Evolutionary conservation across 2,888 invertebrate genomes (phyloP), one percentile per base, ranked within the genome.

Genomic region (Conchocele bisecta): DNA sequence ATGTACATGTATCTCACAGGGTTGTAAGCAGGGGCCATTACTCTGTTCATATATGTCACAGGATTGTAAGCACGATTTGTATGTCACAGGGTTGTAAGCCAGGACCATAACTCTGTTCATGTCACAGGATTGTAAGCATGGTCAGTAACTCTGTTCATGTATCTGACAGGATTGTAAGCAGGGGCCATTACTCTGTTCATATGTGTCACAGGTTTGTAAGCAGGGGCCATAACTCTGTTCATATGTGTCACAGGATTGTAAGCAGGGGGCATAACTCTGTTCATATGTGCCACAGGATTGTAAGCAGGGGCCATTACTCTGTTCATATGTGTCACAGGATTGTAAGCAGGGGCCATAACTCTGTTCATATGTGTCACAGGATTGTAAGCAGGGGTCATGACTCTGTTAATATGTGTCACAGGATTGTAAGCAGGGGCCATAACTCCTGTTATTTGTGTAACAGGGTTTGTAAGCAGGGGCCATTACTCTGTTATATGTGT

Each of bases 321-420:
- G 91, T 91, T 72, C 87, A 86, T n/a, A 13, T 35, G 37, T n/a
- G 13, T 35, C n/a, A 35, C n/a, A n/a, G 11, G 11, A n/a, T n/a
- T 35, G 11, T 35, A 13, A n/a, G 11, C n/a, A n/a, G 11, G 13
- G 37, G 37, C 37, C n/a, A 11, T 35, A 35, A 13, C 11, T 35
- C 11, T 35, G 11, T 35, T 11, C 11, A 13, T 20, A 22, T 65
- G 9, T 44, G 24, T 82, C 80, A 4, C 60, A 91, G 91, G 63
- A 89, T 91, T 60, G 89, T 89, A 9, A 82, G 82, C 4, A 59
- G 86, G 44, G 89, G 89, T 5, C 83, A 67, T 57, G 91, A 91
- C 74, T 88, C 87, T 42, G 91, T 35, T 35, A 13, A 35, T n/a
- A 13, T 35, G 37, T n/a, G 13, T 35, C n/a, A 35, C n/a, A n/a